These are phyloP conservation scores for Orthochromis indermauri DNA, from an alignment of 2,113 vertebrate genomes.

Conservation along the genomic window DNA sequence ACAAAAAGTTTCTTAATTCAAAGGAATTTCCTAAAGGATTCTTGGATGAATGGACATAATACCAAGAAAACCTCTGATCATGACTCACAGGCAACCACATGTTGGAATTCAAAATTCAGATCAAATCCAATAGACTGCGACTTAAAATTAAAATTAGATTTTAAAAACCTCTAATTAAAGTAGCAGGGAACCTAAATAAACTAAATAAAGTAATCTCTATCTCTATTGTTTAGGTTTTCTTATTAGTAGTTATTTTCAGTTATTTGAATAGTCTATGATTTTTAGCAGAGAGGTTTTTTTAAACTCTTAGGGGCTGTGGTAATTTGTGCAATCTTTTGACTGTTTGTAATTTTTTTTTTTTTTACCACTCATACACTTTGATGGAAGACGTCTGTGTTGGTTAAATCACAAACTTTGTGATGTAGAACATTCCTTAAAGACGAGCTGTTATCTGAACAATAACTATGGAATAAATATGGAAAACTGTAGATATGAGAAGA, in stretches of 20 bases:
- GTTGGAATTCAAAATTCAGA: background rate
- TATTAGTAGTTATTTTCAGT: background rate
- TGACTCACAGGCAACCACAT: background rate
- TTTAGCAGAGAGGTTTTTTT: background rate
- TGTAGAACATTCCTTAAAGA: background rate
- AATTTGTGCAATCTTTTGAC: background rate
- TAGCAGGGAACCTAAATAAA: background rate
- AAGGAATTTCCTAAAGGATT: background rate
- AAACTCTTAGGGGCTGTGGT: background rate
- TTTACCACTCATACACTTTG: background rate
- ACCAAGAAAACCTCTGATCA: background rate
- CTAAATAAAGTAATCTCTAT: background rate
- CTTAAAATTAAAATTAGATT: background rate
- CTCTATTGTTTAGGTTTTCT: background rate
- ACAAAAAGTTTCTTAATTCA: background rate
- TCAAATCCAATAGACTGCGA: background rate
- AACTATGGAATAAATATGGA: background rate
- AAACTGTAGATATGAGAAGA: background rate
- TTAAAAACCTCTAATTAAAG: background rate
- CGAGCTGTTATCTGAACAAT: background rate
- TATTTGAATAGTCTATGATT: background rate
- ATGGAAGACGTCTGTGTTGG: background rate
- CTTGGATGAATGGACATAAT: background rate
- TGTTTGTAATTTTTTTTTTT: background rate
- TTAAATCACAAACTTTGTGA: background rate